phyloP scores from a whole-genome alignment of 2,113 vertebrate species.

The Mirounga angustirostris region DNA sequence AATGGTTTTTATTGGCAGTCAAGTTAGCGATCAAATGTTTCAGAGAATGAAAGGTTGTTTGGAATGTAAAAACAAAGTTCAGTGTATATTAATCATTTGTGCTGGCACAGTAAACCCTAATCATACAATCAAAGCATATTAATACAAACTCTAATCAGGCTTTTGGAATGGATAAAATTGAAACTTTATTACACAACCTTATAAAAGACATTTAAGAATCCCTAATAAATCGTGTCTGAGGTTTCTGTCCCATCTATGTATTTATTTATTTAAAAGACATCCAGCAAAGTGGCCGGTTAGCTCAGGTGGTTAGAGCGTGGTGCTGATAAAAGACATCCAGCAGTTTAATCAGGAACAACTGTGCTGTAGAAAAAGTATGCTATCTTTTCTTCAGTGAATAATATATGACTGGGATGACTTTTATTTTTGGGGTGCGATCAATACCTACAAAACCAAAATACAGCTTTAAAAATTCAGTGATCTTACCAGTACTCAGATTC shows the following conservation, averaged over 20 bases:
- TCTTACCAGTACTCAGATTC: constrained; percentile 41
- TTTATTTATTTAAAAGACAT: constrained; percentile 55
- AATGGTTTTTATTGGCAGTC: not conserved
- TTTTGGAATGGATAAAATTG: not conserved
- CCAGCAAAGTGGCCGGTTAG: not conserved
- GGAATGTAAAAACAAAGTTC: constrained; percentile 67
- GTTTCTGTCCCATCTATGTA: not conserved
- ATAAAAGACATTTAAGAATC: constrained; percentile 41
- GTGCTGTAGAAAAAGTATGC: constrained; percentile 12
- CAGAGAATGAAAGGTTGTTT: constrained; percentile 16
- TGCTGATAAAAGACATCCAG: not conserved
- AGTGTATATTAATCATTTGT: constrained; percentile 38
- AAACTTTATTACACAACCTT: constrained; percentile 29
- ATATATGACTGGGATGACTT: constrained; percentile 1
- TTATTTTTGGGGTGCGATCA: constrained; percentile 29
- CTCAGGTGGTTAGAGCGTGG: not conserved
- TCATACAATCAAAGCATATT: not conserved
- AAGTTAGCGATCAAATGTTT: constrained; percentile 54
- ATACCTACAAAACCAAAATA: constrained; percentile 41
- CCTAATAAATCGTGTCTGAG: not conserved
- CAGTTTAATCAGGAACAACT: not conserved
- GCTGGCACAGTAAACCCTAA: not conserved
- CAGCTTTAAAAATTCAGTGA: constrained; percentile 34
- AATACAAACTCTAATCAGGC: constrained; percentile 19
- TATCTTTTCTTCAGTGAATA: constrained; percentile 41